Conservation (phyloP, 2,797 vertebrate genomes). For the Champsocephalus gunnari region DNA sequence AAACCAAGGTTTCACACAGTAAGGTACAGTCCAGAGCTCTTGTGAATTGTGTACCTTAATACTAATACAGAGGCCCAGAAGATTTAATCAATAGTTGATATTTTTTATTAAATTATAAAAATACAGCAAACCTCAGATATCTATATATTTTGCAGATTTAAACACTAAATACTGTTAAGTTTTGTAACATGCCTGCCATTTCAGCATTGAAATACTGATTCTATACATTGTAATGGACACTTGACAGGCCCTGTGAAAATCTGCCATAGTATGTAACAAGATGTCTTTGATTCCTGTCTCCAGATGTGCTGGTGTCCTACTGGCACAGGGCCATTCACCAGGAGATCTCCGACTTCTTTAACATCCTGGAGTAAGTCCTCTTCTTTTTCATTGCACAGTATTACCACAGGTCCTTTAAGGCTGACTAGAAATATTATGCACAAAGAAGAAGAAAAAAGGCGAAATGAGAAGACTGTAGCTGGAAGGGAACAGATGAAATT, state of each 20-base stretch:
- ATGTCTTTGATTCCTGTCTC: slow-evolving; percentile 46
- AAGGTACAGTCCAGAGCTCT: not conserved
- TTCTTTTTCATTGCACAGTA: slow-evolving; percentile 15
- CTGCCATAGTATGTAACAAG: slow-evolving; percentile 8
- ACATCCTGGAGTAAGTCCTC: slow-evolving; percentile 96
- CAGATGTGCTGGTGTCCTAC: slow-evolving; percentile 96
- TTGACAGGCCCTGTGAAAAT: not conserved
- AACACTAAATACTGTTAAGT: not conserved
- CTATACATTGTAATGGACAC: not conserved
- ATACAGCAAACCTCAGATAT: not conserved
- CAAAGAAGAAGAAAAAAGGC: slow-evolving; percentile 13
- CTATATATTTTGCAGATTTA: not conserved
- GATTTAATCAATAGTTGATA: not conserved
- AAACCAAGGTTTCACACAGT: not conserved
- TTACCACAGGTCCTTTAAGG: slow-evolving; percentile 12
- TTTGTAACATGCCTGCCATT: not conserved
- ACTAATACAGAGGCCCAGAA: not conserved
- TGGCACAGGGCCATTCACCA: slow-evolving; percentile 96
- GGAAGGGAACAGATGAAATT: slow-evolving; percentile 62
- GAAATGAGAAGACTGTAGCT: slow-evolving; percentile 40
- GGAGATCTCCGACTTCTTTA: slow-evolving; percentile 98
- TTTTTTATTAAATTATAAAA: not conserved
- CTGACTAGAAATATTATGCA: slow-evolving; percentile 20
- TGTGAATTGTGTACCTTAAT: not conserved
- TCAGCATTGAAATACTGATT: not conserved